Base-by-base conservation (phyloP, 2,113 vertebrate species). In the Rhineura floridana region DNA sequence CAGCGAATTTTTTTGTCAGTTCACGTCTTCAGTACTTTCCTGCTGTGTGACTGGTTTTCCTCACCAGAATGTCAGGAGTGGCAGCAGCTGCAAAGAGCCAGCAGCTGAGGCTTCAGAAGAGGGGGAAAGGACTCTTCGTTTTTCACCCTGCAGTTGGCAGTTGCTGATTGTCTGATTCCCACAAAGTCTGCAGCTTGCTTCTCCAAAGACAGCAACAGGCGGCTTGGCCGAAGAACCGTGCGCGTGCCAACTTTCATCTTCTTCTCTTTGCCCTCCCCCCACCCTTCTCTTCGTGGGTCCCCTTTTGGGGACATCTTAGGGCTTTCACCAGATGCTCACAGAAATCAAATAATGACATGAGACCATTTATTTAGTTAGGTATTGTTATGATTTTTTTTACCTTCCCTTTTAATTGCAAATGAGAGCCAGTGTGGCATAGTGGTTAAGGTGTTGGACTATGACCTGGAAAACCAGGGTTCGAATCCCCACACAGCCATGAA, bases 31-130 rank as follows among this genome's bases (percentile, higher is more conserved):
- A 36, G 70, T 0, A 6, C 84, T 84, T 89, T 90, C 76, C 88
- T 92, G 2, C n/a, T 30, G 55, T 23, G 72, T 69, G 90, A 91
- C 84, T 81, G 50, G 55, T 75, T 79, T 86, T 84, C 46, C 67
- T 91, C 80, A 87, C 82, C 87, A 0, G 62, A 90, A 83, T 67
- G 80, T 83, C 70, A 10, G 59, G 42, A 25, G 1, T 30, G 21
- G 28, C 25, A 79, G 91, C 89, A 92, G 91, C 94, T 95, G 93
- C 13, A 0, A 62, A 77, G 52, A 88, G 33, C 44, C 73, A 67
- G 91, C 92, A 93, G 90, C 91, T 94, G 91, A 92, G 81, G 81
- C 63, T 84, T 87, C 50, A 65, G 48, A 83, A 0, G 0, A 55
- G 72, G 79, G 85, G 69, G 85, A 87, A 72, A 2, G 69, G 65